Evolutionary conservation across 2,888 invertebrate genomes (phyloP), one percentile per base, ranked within the genome.

Genomic region (Xylota segnis): DNA sequence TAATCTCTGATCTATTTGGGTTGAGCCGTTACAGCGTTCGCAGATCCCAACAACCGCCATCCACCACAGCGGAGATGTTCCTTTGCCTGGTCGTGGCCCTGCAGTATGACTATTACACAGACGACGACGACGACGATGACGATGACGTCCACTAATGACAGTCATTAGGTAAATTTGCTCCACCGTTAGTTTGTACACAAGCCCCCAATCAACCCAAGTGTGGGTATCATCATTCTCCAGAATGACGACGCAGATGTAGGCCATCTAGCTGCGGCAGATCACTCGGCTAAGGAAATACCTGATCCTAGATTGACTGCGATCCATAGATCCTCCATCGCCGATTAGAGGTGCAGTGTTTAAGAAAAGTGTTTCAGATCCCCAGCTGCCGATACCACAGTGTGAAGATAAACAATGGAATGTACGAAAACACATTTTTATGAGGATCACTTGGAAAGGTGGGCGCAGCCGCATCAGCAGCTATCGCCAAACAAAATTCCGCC

Each of bases 71-170:
- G n/a, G 29, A 43, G 29, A 12, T 16, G n/a, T 29, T n/a, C 18
- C 45, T 61, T n/a, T 43, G 14, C 14, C 16, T 12, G 10, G 32
- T n/a, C 10, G 29, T 34, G 47, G 68, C 68, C 70, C 40, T 65
- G 58, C 32, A 54, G n/a, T 40, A 52, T 52, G 63, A 32, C 70
- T 83, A 71, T 71, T 65, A 77, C 63, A 50, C 27, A 27, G 14
- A 54, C 58, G 45, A 65, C 58, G 23, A 72, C 50, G 71, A 82
- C 50, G 70, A 75, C 40, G 54, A 72, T 59, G 72, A 82, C 63
- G 70, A 76, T 70, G 76, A 71, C 66, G 78, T 78, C 59, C 78
- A 61, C 83, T 78, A 83, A 83, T 83, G 72, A 83, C 74, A 74
- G 83, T 83, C 83, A 83, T 83, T 78, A 83, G 61, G 63, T 56